Percentiles rank a stretch among this genome's conserved stretches.
Conservation (phyloP, 2,888 invertebrate genomes). For the Pomacea canaliculata region DNA sequence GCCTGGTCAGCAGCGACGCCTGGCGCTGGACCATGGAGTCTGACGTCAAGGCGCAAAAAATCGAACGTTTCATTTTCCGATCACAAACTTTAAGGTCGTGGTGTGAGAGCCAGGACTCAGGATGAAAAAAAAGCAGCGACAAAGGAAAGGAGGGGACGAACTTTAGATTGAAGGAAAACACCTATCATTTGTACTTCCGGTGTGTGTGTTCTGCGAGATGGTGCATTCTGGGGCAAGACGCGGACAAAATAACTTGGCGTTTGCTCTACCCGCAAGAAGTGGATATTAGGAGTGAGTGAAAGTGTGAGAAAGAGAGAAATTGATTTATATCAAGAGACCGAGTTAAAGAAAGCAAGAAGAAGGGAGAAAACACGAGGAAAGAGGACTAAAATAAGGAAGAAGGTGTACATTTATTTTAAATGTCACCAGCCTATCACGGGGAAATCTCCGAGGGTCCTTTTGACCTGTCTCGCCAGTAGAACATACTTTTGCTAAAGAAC, state of each 20-base stretch:
- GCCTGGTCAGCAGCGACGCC: too few relatives aligned
- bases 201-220: neutral
- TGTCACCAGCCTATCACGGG: too few relatives aligned
- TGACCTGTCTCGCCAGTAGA: too few relatives aligned
- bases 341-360: neutral
- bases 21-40: neutral
- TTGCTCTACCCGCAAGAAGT: neutral
- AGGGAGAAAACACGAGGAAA: neutral
- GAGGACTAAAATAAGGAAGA: too few relatives aligned
- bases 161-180: slow-evolving; percentile 23
- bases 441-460: too few relatives aligned
- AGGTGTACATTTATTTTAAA: too few relatives aligned
- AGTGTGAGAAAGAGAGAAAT: neutral
- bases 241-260: neutral
- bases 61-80: slow-evolving; percentile 22
- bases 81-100: slow-evolving; percentile 15
- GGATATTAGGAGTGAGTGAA: neutral
- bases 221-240: neutral
- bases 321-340: neutral
- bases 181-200: slow-evolving; percentile 21
- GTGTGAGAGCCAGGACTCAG: slow-evolving; percentile 3
- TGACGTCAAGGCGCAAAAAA: slow-evolving; percentile 5
- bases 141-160: slow-evolving; percentile 21
- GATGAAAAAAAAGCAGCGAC: slow-evolving; percentile 22
- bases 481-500: too few relatives aligned